These are phyloP conservation scores for Cistogaster globosa DNA, from an alignment of 2,888 invertebrate species.

Conservation along the genomic window DNA sequence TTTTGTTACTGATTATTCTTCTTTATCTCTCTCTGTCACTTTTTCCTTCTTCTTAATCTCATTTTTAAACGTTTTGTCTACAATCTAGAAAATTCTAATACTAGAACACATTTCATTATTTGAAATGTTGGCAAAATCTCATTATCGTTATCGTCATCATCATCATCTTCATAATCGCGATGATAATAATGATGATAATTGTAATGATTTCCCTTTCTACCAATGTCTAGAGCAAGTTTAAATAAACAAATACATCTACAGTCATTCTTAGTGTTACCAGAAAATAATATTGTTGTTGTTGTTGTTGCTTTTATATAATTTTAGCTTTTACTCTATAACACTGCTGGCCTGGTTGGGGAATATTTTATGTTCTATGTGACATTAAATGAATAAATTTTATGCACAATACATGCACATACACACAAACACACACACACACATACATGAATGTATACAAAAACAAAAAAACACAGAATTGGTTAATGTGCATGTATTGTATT, in stretches of 20 bases:
- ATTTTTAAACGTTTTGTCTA: neutral
- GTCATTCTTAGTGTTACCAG: conserved; percentile 15
- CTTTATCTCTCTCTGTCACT: neutral
- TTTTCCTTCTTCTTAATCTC: no score
- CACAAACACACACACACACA: neutral
- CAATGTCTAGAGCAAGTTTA: conserved; percentile 77
- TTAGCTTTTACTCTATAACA: conserved; percentile 53
- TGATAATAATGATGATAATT: conserved; percentile 29
- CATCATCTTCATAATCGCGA: neutral
- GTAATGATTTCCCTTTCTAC: conserved; percentile 81
- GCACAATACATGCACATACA: neutral
- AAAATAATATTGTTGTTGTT: conserved; percentile 26
- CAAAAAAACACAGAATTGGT: neutral
- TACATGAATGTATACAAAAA: neutral
- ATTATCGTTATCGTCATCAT: neutral
- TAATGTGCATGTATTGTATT: conserved; percentile 22
- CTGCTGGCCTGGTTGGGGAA: conserved; percentile 70
- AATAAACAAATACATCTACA: neutral
- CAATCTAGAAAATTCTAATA: conserved; percentile 36
- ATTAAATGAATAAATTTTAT: conserved; percentile 6
- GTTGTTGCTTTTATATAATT: conserved; percentile 23
- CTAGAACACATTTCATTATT: conserved; percentile 1
- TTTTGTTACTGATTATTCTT: no score
- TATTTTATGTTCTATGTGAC: conserved; percentile 33
- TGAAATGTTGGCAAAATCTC: neutral